phyloP scores from a whole-genome alignment of 1,140 invertebrate species.

The Drosophila pruinosa region DNA sequence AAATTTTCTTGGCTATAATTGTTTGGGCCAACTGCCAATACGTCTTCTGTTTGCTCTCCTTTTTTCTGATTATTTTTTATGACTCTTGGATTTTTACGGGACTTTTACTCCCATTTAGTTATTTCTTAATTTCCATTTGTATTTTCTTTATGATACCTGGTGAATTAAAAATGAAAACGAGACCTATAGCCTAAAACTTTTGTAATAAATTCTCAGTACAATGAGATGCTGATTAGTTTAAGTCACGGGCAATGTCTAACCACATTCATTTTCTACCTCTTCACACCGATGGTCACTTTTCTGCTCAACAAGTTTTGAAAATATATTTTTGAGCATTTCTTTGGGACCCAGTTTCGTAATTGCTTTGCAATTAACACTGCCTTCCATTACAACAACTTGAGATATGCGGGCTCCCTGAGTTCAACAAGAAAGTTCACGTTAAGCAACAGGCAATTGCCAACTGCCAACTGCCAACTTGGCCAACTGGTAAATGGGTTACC shows the following conservation, averaged over 20 bases:
- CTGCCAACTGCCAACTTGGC: background rate
- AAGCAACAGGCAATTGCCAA: constrained; percentile 1
- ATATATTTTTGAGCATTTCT: constrained; percentile 3
- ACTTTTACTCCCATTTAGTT: constrained; percentile 36
- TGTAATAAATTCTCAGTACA: constrained; percentile 48
- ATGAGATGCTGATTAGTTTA: constrained; percentile 73
- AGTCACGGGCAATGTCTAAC: constrained; percentile 32
- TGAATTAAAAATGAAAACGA: constrained; percentile 7
- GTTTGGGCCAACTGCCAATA: constrained; percentile 17
- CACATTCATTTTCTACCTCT: constrained; percentile 31
- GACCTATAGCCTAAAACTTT: constrained; percentile 27
- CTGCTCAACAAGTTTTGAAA: constrained; percentile 16
- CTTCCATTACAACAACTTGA: constrained; percentile 36
- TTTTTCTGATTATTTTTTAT: constrained; percentile 71
- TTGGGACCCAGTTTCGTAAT: constrained; percentile 49
- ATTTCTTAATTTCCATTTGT: constrained; percentile 40
- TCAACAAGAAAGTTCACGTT: constrained; percentile 20
- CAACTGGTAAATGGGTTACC: background rate
- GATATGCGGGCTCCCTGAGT: constrained; percentile 40
- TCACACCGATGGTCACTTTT: constrained; percentile 1
- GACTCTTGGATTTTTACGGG: constrained; percentile 64
- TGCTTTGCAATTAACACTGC: constrained; percentile 60
- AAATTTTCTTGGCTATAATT: constrained; percentile 46
- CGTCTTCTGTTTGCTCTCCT: constrained; percentile 11
- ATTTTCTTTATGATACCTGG: constrained; percentile 18